Conservation (phyloP, 2,888 invertebrate genomes). For the Chydorus sphaericus region DNA sequence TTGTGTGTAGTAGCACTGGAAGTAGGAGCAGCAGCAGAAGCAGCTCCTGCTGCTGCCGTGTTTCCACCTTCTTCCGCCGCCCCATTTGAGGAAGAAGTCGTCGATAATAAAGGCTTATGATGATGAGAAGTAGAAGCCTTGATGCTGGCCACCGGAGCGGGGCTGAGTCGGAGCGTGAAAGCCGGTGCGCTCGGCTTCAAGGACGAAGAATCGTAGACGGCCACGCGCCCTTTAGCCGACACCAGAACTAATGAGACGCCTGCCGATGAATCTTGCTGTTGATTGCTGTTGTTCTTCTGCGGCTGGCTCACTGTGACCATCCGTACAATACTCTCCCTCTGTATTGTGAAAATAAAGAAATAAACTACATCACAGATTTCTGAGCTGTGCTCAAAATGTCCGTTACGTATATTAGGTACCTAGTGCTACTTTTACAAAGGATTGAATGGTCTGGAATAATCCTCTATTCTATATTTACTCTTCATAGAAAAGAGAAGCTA, state of each 20-base stretch:
- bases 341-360: background rate
- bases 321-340: slow-evolving; percentile 4
- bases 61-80: too few relatives aligned
- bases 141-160: slow-evolving; percentile 5
- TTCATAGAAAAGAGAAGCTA: background rate
- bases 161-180: slow-evolving; percentile 1
- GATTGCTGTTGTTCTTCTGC: background rate
- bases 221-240: slow-evolving; percentile 7
- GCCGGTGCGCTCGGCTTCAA: slow-evolving; percentile 2
- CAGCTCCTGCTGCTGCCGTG: too few relatives aligned
- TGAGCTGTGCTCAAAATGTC: too few relatives aligned
- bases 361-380: background rate
- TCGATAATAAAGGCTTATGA: too few relatives aligned
- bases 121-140: too few relatives aligned
- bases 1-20: background rate
- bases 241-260: slow-evolving; percentile 1
- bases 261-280: background rate
- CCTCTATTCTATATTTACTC: too few relatives aligned
- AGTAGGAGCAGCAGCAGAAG: background rate
- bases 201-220: slow-evolving; percentile 1
- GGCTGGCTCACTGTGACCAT: slow-evolving; percentile 1
- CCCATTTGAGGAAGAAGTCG: background rate
- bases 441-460: background rate
- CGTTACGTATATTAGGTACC: too few relatives aligned
- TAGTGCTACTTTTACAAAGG: too few relatives aligned